phyloP scores from a whole-genome alignment of 1,140 invertebrate species.

The Lethrus apterus region DNA sequence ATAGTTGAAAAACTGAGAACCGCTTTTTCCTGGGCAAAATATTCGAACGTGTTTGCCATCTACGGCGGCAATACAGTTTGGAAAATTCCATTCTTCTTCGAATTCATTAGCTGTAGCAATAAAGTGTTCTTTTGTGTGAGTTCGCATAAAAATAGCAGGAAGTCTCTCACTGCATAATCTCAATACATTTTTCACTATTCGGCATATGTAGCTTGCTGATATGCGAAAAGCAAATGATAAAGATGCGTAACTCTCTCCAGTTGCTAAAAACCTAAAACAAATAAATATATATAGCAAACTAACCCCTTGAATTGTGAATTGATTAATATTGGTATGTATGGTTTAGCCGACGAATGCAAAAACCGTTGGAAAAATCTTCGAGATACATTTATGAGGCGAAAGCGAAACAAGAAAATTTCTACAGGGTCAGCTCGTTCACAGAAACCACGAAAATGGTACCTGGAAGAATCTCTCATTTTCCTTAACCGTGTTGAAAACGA shows the following conservation, averaged over 20 bases:
- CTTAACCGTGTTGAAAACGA: too few relatives aligned
- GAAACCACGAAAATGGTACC: too few relatives aligned
- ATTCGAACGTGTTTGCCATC: conserved; percentile 43
- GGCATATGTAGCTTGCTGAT: conserved; percentile 19
- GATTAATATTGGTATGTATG: too few relatives aligned
- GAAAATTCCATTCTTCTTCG: conserved; percentile 42
- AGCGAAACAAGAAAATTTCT: too few relatives aligned
- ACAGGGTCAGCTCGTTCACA: too few relatives aligned
- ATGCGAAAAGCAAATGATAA: conserved; percentile 22
- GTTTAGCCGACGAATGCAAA: too few relatives aligned
- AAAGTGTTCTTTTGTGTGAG: conserved; percentile 3
- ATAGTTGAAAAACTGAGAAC: conserved; percentile 30
- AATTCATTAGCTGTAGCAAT: conserved; percentile 31
- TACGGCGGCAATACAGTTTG: conserved; percentile 41
- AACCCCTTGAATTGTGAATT: too few relatives aligned
- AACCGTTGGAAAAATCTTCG: too few relatives aligned
- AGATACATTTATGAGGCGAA: too few relatives aligned
- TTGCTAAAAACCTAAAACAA: conserved; percentile 7
- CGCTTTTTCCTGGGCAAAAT: conserved; percentile 29
- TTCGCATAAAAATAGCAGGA: conserved; percentile 15
- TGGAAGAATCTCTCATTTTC: too few relatives aligned
- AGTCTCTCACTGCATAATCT: conserved; percentile 15
- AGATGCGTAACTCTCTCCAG: conserved; percentile 19
- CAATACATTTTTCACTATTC: conserved; percentile 15
- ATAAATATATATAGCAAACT: too few relatives aligned